These are phyloP conservation scores for Gallinago solitaria DNA, from an alignment of 2,797 vertebrate species.

Conservation along the genomic window DNA sequence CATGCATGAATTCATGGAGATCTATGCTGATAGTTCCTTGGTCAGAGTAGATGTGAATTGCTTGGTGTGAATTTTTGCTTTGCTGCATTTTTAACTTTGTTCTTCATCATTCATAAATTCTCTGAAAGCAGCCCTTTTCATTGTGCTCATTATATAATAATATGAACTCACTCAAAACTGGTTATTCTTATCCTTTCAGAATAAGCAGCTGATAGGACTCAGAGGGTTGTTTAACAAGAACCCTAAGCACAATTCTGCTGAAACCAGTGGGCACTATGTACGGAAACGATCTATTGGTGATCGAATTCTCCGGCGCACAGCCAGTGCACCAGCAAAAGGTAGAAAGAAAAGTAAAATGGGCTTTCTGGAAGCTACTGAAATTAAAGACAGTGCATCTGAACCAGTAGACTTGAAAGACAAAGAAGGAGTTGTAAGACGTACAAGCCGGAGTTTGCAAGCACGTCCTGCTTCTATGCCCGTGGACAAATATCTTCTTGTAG, in stretches of 20 bases:
- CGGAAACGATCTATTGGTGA: slow-evolving; percentile 92
- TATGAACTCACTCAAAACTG: not conserved
- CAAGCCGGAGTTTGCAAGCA: slow-evolving; percentile 76
- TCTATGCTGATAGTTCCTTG: slow-evolving; percentile 31
- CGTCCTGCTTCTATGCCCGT: slow-evolving; percentile 93
- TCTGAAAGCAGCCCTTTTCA: not conserved
- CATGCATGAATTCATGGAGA: slow-evolving; percentile 70
- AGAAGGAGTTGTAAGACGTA: slow-evolving; percentile 70
- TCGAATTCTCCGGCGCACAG: slow-evolving; percentile 91
- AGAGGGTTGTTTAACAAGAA: slow-evolving; percentile 91
- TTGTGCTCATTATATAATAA: fast-evolving
- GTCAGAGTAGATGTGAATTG: slow-evolving; percentile 30
- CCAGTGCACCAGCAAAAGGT: slow-evolving; percentile 94
- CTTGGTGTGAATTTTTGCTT: slow-evolving; percentile 44
- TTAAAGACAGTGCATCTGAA: slow-evolving; percentile 72
- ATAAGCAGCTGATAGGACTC: slow-evolving; percentile 91
- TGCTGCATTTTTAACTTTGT: slow-evolving; percentile 16
- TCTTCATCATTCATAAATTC: not conserved
- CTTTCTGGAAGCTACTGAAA: slow-evolving; percentile 81
- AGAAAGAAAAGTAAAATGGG: slow-evolving; percentile 94
- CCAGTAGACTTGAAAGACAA: slow-evolving; percentile 61
- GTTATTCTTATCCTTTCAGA: slow-evolving; percentile 75
- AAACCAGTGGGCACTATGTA: slow-evolving; percentile 75
- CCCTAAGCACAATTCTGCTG: slow-evolving; percentile 83
- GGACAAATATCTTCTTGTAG: slow-evolving; percentile 86